Evolutionary conservation across 64 coral and sea anemone species (phyloP), one percentile per base, ranked within the genome.

Genomic region (Montipora cactus): DNA sequence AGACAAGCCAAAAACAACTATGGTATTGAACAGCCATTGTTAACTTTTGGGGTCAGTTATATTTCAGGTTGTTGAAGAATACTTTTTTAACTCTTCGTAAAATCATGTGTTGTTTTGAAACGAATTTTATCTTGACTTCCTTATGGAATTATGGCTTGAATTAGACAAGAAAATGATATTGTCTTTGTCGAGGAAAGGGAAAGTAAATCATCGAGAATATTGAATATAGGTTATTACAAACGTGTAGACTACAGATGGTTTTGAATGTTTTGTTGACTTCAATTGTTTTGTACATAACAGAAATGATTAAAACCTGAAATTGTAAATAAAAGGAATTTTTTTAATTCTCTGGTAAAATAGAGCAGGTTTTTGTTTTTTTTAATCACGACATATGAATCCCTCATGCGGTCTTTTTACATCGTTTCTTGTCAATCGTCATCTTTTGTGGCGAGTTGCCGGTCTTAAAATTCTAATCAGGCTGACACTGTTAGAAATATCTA

Each of bases 1-100:
- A 67, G 59, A 84, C 28, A 25, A 5, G 46, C 59, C 59, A 47
- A 84, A 84, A 67, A 84, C 81, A 84, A 84, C 81, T 67, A 16
- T 49, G 14, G 13, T 8, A 46, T 67, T 67, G 4, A 14, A 67
- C 52, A 55, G 52, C 62, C 16, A 37, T 37, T 37, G 37, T 37
- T 37, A 37, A 37, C 37, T 37, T 37, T 37, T 37, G 37, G 37
- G 37, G 64, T 68, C 44, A 77, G 37, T 15, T 14, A 77, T 47
- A 45, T 77, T 11, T 47, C 44, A 15, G 75, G 28, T 77, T 37
- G 37, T 37, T 37, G 37, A 37, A 37, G 37, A 37, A 37, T 37
- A 37, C 2, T 37, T 37, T 37, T 0, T 37, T 37, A 37, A 37
- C 1, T 37, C 37, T 37, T 37, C 37, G 37, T 37, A 37, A 37